Conservation (phyloP, 2,797 vertebrate genomes). For the Neosilurus hyrtlii region DNA sequence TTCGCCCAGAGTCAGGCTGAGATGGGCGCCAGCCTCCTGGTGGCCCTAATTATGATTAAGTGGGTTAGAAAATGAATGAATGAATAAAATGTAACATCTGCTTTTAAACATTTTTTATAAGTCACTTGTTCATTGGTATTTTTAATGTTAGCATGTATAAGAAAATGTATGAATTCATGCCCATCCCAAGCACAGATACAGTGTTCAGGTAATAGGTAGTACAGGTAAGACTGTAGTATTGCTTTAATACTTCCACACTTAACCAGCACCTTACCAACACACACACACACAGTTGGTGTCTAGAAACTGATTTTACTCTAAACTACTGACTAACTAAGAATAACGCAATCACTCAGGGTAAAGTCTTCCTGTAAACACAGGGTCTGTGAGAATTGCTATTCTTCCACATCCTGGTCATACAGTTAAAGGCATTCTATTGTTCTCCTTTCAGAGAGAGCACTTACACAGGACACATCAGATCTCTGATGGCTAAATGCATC, state of each 20-base stretch:
- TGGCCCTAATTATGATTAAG: no score
- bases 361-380: conserved; percentile 38
- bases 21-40: no score
- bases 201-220: no score
- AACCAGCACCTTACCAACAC: not conserved
- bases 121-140: not conserved
- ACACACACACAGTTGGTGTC: not conserved
- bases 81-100: not conserved
- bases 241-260: not conserved
- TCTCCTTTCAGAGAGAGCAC: conserved; percentile 23
- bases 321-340: conserved; percentile 9
- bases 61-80: no score
- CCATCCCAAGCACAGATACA: not conserved
- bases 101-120: not conserved
- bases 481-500: conserved; percentile 15
- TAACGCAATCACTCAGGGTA: conserved; percentile 5
- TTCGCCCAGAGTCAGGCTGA: no score
- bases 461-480: conserved; percentile 26
- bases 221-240: not conserved
- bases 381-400: conserved; percentile 35
- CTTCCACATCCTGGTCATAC: not conserved
- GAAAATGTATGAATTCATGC: not conserved
- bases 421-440: conserved; percentile 36
- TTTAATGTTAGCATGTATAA: not conserved
- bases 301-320: not conserved